Conservation (phyloP, 2,113 vertebrate species). For the Eclectus roratus region DNA sequence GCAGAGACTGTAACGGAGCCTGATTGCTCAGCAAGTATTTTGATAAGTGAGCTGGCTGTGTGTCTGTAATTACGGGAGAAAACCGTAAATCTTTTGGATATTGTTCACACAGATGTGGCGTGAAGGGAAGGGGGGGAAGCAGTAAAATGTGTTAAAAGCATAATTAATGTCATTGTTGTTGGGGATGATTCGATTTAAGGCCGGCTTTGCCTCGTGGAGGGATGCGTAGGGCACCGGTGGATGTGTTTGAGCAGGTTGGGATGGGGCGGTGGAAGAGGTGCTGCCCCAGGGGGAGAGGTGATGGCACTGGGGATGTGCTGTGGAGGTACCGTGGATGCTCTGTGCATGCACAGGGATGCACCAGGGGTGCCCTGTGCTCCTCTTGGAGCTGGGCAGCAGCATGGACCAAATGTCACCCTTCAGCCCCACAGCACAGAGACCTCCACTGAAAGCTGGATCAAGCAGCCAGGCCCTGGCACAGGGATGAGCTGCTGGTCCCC, state of each 20-base stretch:
- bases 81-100: constrained; percentile 84
- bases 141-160: constrained; percentile 84
- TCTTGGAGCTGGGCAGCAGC: not conserved
- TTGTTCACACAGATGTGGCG: constrained; percentile 87
- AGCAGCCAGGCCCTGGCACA: not conserved
- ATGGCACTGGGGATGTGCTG: fast-evolving
- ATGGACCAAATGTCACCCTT: not conserved
- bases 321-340: fast-evolving
- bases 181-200: constrained; percentile 80
- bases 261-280: not conserved
- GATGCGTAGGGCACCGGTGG: not conserved
- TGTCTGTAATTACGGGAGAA: constrained; percentile 86
- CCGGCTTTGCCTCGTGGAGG: constrained; percentile 53
- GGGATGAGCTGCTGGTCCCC: not conserved
- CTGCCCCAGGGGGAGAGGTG: not conserved
- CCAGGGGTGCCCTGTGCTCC: not conserved
- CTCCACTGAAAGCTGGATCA: not conserved
- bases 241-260: not conserved
- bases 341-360: fast-evolving
- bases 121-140: constrained; percentile 73
- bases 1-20: constrained; percentile 65
- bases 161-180: constrained; percentile 84
- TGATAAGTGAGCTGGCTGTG: constrained; percentile 79
- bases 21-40: constrained; percentile 88
- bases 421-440: fast-evolving